Conservation (phyloP, 2,888 invertebrate species). For the Cataglyphis altisquamis region DNA sequence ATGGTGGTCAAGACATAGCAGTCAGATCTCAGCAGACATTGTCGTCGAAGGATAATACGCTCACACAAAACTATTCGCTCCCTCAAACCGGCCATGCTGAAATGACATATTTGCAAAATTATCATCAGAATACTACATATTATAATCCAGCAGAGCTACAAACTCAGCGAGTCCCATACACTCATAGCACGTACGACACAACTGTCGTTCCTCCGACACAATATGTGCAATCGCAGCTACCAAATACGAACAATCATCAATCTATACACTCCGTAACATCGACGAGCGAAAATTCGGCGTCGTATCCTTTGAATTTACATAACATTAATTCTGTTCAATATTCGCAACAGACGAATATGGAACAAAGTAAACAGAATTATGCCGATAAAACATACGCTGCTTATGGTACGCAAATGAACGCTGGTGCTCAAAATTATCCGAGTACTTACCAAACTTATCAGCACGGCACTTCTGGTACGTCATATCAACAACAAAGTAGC, state of each 20-base stretch:
- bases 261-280: constrained; percentile 53
- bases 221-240: constrained; percentile 72
- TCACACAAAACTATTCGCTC: constrained; percentile 60
- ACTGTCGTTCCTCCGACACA: constrained; percentile 50
- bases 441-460: constrained; percentile 76
- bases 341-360: constrained; percentile 57
- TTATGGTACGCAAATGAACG: constrained; percentile 63
- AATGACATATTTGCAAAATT: constrained; percentile 55
- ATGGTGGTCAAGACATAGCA: constrained; percentile 29
- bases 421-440: constrained; percentile 70
- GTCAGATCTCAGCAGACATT: constrained; percentile 50
- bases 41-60: constrained; percentile 42
- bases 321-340: constrained; percentile 59
- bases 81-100: constrained; percentile 59
- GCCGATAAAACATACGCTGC: constrained; percentile 56
- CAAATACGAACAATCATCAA: constrained; percentile 44
- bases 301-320: constrained; percentile 62
- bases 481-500: constrained; percentile 80
- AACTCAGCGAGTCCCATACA: constrained; percentile 52
- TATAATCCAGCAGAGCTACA: constrained; percentile 60
- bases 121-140: constrained; percentile 48
- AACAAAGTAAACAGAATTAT: constrained; percentile 69
- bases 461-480: constrained; percentile 73
- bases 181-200: constrained; percentile 37
- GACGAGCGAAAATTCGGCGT: constrained; percentile 44